Evolutionary conservation across 2,888 invertebrate genomes (phyloP).

Genomic region (Parthenolecanium corni): DNA sequence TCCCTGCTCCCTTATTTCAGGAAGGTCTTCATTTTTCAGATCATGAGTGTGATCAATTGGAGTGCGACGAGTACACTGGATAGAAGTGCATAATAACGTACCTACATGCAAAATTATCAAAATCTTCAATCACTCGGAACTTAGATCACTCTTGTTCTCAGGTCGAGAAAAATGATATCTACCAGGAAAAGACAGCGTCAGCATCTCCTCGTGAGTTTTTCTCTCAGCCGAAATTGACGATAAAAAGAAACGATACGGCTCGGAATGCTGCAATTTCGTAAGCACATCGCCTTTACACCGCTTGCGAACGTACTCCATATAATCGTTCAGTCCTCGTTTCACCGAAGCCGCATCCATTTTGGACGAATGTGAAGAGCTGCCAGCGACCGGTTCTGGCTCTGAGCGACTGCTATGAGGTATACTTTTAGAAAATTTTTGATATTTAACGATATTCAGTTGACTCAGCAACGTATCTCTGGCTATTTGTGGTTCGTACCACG

Average conservation of each 20-base stretch:
- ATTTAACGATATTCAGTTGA: slow-evolving; percentile 10
- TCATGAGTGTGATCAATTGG: too few relatives aligned
- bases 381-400: background rate
- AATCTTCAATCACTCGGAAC: background rate
- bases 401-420: background rate
- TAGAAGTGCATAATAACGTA: too few relatives aligned
- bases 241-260: slow-evolving; percentile 28
- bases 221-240: slow-evolving; percentile 11
- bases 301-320: slow-evolving; percentile 26
- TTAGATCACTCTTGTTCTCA: background rate
- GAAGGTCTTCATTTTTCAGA: too few relatives aligned
- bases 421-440: background rate
- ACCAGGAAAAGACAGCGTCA: slow-evolving; percentile 30
- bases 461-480: slow-evolving; percentile 2
- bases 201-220: slow-evolving; percentile 24
- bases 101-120: background rate
- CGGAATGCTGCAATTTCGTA: slow-evolving; percentile 17
- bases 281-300: slow-evolving; percentile 26
- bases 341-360: slow-evolving; percentile 7
- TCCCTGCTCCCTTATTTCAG: too few relatives aligned
- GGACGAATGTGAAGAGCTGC: background rate
- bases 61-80: too few relatives aligned
- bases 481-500: background rate
- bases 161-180: background rate
- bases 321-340: slow-evolving; percentile 18